Percentiles rank a stretch among this genome's conserved stretches.
phyloP scores from a whole-genome alignment of 2,797 vertebrate species.

The Momotus momota region DNA sequence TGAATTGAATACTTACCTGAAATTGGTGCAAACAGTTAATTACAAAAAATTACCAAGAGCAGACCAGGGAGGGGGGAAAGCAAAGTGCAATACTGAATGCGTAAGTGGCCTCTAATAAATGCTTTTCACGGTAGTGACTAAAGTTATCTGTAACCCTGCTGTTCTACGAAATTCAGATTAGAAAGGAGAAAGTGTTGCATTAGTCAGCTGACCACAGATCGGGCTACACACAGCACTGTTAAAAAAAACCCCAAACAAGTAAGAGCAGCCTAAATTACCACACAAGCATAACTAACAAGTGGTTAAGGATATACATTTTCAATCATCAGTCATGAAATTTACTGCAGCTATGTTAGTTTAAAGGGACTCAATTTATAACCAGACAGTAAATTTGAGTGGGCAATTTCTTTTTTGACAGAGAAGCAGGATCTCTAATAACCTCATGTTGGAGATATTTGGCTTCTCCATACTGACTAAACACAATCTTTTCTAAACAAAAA shows the following conservation, averaged over 20 bases:
- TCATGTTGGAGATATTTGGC: not conserved
- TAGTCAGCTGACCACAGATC: not conserved
- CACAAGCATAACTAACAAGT: not conserved
- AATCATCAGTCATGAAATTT: not conserved
- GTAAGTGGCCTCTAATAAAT: not conserved
- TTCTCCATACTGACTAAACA: not conserved
- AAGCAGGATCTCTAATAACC: not conserved
- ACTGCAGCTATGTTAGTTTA: not conserved
- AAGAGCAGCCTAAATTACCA: not conserved
- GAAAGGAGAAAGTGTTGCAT: not conserved
- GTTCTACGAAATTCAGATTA: not conserved
- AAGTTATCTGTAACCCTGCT: not conserved
- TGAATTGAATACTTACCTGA: slow-evolving; percentile 44
- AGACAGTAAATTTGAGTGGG: not conserved
- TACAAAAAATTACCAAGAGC: not conserved
- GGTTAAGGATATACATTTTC: not conserved
- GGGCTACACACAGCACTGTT: not conserved
- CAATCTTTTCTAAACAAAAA: not conserved
- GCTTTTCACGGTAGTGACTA: not conserved
- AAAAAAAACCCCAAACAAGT: not conserved
- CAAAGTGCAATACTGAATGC: not conserved
- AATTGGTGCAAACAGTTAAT: not conserved
- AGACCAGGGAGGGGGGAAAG: not conserved
- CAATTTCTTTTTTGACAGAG: not conserved
- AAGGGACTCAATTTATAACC: not conserved